Base-by-base conservation (phyloP, 92 coral and sea anemone genomes). In the Parazoanthus darwini region DNA sequence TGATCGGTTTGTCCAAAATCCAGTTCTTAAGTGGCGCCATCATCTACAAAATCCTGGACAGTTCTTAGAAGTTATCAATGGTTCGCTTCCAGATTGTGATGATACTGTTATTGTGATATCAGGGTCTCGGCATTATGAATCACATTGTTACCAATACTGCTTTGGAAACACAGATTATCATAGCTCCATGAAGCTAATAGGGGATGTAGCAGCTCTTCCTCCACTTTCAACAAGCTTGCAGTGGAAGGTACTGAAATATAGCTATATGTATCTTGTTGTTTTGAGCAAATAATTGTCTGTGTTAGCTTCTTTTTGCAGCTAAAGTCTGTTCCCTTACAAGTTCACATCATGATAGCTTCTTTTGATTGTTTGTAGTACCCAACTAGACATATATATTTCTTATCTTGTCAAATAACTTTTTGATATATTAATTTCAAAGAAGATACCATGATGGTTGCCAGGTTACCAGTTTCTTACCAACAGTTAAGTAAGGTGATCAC, bases 21-120 rank as follows among this genome's bases (percentile, higher is more conserved):
- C 99, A 14, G 93, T 95, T 56, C 91, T 97, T 9, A 97, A 94
- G 88, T 95, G 98, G 99, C 94, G 92, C 14, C 99, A 97, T 74
- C 96, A 96, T 42, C 90, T 92, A 2, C 93, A 91, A 72, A 92
- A 89, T 78, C 94, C 98, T 15, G 90, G 85, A 11, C 98, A 97
- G 89, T 91, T 92, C 66, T 90, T 97, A 76, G 88, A 91, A 35
- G 88, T 95, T 23, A 67, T 88, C 77, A 77, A 85, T 63, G 88
- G 89, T 81, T 89, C 82, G 14, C 46, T 91, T n/a, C 92, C 95
- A 68, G 91, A 87, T 13, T 90, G 96, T 74, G 74, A 79, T 70
- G 98, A 96, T 67, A 88, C 92, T 67, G 79, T 95, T 29, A 44
- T 97, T 75, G 82, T 95, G 89, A 85, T 92, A 43, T 91, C 98